These are phyloP conservation scores for Aphaenogaster ashmeadi DNA, from an alignment of 1,140 invertebrate species.

Conservation along the genomic window DNA sequence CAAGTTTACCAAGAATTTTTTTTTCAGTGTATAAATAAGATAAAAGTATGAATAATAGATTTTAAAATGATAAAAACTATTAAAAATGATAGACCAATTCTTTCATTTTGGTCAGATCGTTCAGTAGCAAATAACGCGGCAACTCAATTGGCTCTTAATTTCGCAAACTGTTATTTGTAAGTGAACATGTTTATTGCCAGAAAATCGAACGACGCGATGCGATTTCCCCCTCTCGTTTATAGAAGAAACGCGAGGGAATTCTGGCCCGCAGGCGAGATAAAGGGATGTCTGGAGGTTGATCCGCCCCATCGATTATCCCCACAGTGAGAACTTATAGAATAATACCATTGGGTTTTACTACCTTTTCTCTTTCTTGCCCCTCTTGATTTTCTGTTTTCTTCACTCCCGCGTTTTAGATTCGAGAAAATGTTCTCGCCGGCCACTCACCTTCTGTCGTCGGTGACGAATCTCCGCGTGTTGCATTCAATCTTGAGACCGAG, in stretches of 20 bases:
- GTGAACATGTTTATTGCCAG: too few relatives aligned
- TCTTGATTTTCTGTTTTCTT: constrained; percentile 26
- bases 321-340: neutral
- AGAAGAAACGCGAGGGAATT: constrained; percentile 14
- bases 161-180: neutral
- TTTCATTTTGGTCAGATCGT: neutral
- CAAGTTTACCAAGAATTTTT: too few relatives aligned
- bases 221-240: neutral
- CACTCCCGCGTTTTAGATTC: neutral
- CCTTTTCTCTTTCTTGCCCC: neutral
- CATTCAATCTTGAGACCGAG: constrained; percentile 95
- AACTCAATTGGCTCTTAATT: neutral
- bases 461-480: constrained; percentile 93
- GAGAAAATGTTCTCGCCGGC: neutral
- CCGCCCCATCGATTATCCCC: constrained; percentile 49
- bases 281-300: constrained; percentile 21
- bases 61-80: neutral
- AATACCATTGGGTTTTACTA: neutral
- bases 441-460: constrained; percentile 89
- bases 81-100: neutral
- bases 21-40: too few relatives aligned
- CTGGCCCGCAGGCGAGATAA: constrained; percentile 3
- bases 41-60: neutral
- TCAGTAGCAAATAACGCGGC: neutral
- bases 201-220: neutral